Conservation (phyloP, 2,797 vertebrate genomes). For the Diceros bicornis region DNA sequence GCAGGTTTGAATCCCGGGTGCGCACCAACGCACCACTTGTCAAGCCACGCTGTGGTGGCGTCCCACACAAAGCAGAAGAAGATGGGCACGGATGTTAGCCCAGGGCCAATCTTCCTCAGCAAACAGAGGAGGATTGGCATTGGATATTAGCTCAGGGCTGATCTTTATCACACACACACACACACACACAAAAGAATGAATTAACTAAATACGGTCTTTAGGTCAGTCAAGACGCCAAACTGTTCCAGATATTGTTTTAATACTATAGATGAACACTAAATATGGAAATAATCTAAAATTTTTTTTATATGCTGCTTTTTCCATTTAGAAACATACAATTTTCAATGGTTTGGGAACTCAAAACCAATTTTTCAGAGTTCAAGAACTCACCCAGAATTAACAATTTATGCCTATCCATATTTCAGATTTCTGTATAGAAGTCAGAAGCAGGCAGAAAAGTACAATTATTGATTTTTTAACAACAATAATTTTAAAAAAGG, state of each 20-base stretch:
- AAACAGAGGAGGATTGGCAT: too few species aligned
- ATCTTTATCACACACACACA: too few species aligned
- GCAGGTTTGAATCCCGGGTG: too few species aligned
- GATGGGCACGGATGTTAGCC: too few species aligned
- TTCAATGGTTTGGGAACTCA: background rate
- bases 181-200: background rate
- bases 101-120: too few species aligned
- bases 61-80: too few species aligned
- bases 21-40: too few species aligned
- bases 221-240: constrained; percentile 9
- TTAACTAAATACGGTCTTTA: background rate
- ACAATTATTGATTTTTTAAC: background rate
- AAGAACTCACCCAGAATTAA: constrained; percentile 5
- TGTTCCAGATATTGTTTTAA: background rate
- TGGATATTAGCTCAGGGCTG: too few species aligned
- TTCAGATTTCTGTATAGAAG: background rate
- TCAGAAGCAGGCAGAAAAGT: constrained; percentile 7
- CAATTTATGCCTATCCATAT: background rate
- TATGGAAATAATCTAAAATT: background rate
- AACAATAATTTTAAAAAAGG: constrained; percentile 2
- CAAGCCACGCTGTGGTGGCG: too few species aligned
- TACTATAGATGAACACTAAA: background rate
- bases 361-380: constrained; percentile 19
- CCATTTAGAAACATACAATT: constrained; percentile 42
- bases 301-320: constrained; percentile 25